Base-by-base conservation (phyloP, 1,140 invertebrate genomes). In the Drosophila ambigua region DNA sequence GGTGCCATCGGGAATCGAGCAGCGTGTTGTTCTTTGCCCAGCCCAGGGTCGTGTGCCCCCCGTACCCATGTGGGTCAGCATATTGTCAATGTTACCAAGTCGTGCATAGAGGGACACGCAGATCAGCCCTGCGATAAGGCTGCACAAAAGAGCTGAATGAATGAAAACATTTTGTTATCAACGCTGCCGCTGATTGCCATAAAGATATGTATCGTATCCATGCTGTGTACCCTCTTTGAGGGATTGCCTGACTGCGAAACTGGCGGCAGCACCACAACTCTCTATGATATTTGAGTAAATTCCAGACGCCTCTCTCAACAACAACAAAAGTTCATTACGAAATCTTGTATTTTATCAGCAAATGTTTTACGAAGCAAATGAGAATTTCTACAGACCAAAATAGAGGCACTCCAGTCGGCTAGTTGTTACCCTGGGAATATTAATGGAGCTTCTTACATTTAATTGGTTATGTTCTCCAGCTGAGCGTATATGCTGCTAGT, bases 261-360 rank as follows among this genome's bases (percentile, higher is more conserved):
- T 20, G 20, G 20, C 20, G 1, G 20, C 20, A 20, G 20, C 1
- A 2, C 20, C 20, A 31, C 23, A 48, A 69, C 16, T 45, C 26
- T 45, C 26, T 6, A 24, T 26, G 35, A 50, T 68, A 50, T 57
- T 35, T 35, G 8, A 35, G 45, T 35, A 52, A 35, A 49, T 69
- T 50, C 39, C 51, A 68, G 31, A 44, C 46, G 23, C 46, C 48
- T 67, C 45, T 41, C 58, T 28, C 20, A 20, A 20, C 1, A 2
- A 20, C 20, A 20, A 20, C 1, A 20, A 58, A 58, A 63, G n/a
- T 59, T 81, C 79, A 82, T 82, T 78, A 77, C 48, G 58, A 74
- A 74, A 75, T 78, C 71, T 76, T 52, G 43, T 26, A 35, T 57
- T 67, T 78, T 83, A 83, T 83, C 79, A 79, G 65, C 43, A 48